Evolutionary conservation across 2,888 invertebrate species (phyloP).

Genomic region (Dynastes tityus): DNA sequence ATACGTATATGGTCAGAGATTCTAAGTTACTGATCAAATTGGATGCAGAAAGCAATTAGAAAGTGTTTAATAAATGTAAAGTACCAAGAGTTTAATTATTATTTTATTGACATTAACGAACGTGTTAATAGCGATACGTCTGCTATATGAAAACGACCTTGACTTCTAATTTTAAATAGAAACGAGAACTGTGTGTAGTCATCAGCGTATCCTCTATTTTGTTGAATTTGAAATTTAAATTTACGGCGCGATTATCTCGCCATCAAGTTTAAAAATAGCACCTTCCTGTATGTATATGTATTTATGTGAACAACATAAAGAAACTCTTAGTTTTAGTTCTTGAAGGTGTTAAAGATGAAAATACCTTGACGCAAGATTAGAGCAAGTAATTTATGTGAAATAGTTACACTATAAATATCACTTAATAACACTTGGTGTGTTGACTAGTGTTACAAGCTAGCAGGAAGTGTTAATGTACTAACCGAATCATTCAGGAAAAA

Average conservation of each 20-base stretch:
- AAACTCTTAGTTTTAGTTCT: no score
- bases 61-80: conserved; percentile 21
- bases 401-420: no score
- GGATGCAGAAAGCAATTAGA: conserved; percentile 31
- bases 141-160: conserved; percentile 12
- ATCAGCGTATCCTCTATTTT: background rate
- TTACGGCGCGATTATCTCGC: background rate
- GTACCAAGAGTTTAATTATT: conserved; percentile 15
- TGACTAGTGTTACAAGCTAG: no score
- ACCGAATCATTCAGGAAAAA: no score
- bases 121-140: conserved; percentile 28
- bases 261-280: conserved; percentile 2
- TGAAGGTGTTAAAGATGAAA: no score
- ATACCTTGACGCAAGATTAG: no score
- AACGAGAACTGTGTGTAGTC: conserved; percentile 6
- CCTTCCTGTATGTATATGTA: background rate
- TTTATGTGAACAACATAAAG: background rate
- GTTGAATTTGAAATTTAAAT: conserved; percentile 22
- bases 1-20: background rate
- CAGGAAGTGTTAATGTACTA: no score
- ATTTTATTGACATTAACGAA: conserved; percentile 28
- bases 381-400: no score
- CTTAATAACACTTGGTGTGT: no score
- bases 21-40: conserved; percentile 4
- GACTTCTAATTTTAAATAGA: conserved; percentile 32